Evolutionary conservation across 2,797 vertebrate genomes (phyloP).

Genomic region (Cossypha polioptera): DNA sequence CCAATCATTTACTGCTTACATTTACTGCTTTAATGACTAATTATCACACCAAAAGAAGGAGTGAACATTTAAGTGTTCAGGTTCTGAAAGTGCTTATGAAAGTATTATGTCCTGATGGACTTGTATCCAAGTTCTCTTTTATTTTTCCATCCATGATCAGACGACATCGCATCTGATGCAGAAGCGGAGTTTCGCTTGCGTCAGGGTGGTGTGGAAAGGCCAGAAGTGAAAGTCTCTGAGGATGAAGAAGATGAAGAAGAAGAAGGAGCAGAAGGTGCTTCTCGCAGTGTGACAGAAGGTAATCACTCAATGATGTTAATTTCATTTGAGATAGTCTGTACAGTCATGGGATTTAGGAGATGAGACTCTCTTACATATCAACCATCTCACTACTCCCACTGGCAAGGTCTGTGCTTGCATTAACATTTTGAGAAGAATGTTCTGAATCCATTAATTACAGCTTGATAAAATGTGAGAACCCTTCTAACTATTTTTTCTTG

Average conservation of each 20-base stretch:
- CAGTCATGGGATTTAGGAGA: not conserved
- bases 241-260: constrained; percentile 60
- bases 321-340: not conserved
- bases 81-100: not conserved
- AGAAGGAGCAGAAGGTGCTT: constrained; percentile 16
- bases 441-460: not conserved
- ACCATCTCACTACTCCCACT: not conserved
- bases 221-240: constrained; percentile 72
- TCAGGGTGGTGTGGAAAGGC: constrained; percentile 30
- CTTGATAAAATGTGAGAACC: not conserved
- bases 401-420: not conserved
- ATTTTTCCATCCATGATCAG: constrained; percentile 50
- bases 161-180: constrained; percentile 89
- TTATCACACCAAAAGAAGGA: not conserved
- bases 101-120: not conserved
- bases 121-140: not conserved
- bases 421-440: not conserved
- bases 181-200: constrained; percentile 84
- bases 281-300: constrained; percentile 69
- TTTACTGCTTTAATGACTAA: not conserved
- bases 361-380: not conserved
- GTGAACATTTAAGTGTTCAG: not conserved
- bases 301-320: not conserved
- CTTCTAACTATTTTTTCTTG: not conserved
- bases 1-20: not conserved